Evolutionary conservation across 2,797 vertebrate genomes (phyloP).

Genomic region (Arrhamphus sclerolepis): DNA sequence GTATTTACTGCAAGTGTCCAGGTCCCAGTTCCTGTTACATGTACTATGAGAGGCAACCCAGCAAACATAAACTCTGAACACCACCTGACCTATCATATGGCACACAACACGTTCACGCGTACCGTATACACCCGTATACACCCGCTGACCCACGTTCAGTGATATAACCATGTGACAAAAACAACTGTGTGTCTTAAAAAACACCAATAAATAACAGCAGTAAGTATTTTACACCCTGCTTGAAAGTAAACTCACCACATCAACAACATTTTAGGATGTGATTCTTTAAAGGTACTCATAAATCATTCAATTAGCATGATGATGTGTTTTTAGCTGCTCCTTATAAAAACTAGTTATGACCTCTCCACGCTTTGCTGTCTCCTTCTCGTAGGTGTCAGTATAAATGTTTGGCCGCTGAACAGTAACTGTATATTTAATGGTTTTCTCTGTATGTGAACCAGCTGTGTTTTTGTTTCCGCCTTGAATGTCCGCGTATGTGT

Average conservation of each 20-base stretch:
- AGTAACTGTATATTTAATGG: conserved; percentile 7
- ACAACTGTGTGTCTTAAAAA: background rate
- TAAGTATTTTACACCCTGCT: too few relatives aligned
- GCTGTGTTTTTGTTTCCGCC: too few relatives aligned
- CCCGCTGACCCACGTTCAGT: conserved; percentile 31
- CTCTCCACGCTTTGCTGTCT: too few relatives aligned
- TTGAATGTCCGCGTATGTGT: background rate
- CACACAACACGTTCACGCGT: conserved; percentile 6
- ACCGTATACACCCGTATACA: too few relatives aligned
- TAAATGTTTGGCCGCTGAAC: background rate
- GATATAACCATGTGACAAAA: conserved; percentile 10
- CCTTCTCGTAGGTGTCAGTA: background rate
- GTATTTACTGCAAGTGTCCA: conserved; percentile 31
- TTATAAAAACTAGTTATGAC: too few relatives aligned
- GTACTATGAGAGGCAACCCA: conserved; percentile 11
- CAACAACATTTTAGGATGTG: too few relatives aligned
- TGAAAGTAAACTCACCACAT: too few relatives aligned
- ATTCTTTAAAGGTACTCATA: too few relatives aligned
- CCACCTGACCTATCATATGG: conserved; percentile 38
- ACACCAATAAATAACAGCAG: too few relatives aligned
- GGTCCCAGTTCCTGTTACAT: conserved; percentile 54
- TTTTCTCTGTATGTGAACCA: conserved; percentile 14
- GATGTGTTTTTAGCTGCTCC: too few relatives aligned
- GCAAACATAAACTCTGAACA: conserved; percentile 42
- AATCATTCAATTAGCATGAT: too few relatives aligned